Evolutionary conservation across 1,140 invertebrate species (phyloP), one percentile per base, ranked within the genome.

Genomic region (Calycopis cecrops): DNA sequence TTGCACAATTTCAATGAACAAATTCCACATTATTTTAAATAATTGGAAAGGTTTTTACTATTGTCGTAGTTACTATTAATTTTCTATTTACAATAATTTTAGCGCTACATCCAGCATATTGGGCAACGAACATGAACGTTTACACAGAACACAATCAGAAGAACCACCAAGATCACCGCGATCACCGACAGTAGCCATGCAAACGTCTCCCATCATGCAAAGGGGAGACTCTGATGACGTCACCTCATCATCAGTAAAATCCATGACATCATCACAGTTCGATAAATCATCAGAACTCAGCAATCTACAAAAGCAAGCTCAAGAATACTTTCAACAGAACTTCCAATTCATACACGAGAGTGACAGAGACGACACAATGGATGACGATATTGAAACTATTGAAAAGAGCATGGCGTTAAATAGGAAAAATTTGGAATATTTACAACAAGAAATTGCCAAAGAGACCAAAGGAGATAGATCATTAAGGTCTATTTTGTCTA

Each of bases 131-230:
- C 94, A 96, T 69, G 94, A 95, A 65, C 91, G 92, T 61, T 86
- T 95, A 35, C 93, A 94, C 64, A 90, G 94, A 66, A 95, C 94
- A 4, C 93, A 95, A 76, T 95, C 94, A 40, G 94, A 96, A 83
- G 94, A 95, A 76, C 93, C 93, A 9, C 93, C 92, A 14, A 89
- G 91, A 71, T 94, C 92, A 11, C 93, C 93, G 9, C 91, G 91
- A 63, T 88, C 93, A 33, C 84, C 84, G 7, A 76, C 77, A 18
- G 60, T 69, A 17, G 60, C 64, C 21, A 71, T 71, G 38, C 73
- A 76, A 51, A 57, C 70, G 10, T 79, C 77, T 59, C 79, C 84
- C 12, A 44, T 73, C 0, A 67, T 83, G 55, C 76, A 77, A 70
- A 69, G 84, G 65, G 75, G 66, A 28, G 84, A 87, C 48, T 87